Evolutionary conservation across 2,113 vertebrate genomes (phyloP).

Genomic region (Tiliqua scincoides): DNA sequence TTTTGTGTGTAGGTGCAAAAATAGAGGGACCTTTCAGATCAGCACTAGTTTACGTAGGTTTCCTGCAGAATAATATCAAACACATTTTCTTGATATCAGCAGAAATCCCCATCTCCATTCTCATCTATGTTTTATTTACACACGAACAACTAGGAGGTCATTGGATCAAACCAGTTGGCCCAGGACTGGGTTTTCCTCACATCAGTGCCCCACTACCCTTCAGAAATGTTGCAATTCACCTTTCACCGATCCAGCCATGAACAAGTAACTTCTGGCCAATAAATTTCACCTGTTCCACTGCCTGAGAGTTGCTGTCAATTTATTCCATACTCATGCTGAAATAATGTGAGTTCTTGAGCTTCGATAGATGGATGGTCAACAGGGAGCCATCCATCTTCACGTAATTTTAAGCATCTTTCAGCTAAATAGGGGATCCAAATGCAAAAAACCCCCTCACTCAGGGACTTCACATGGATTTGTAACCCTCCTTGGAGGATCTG

Average conservation of each 20-base stretch:
- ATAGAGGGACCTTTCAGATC: no score
- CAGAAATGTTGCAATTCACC: conserved; percentile 34
- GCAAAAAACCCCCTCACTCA: conserved; percentile 6
- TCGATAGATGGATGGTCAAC: neutral
- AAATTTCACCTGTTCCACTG: conserved; percentile 11
- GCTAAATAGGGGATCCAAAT: conserved; percentile 40
- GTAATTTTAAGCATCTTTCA: conserved; percentile 38
- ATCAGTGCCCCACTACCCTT: neutral
- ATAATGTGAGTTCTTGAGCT: conserved; percentile 21
- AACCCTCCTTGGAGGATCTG: conserved; percentile 33
- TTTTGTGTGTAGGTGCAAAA: no score
- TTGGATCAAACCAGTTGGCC: neutral
- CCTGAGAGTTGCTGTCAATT: conserved; percentile 52
- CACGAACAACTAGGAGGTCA: neutral
- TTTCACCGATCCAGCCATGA: conserved; percentile 2
- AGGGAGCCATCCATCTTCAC: conserved; percentile 51
- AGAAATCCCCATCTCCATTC: neutral
- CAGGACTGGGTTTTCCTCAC: neutral
- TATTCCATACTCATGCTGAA: conserved; percentile 10
- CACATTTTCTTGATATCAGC: neutral
- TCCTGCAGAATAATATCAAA: no score
- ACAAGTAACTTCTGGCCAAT: conserved; percentile 23
- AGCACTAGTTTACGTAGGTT: no score
- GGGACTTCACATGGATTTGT: conserved; percentile 38
- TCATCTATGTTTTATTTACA: conserved; percentile 12